Percentiles rank a stretch among this genome's conserved stretches.
phyloP scores from a whole-genome alignment of 2,113 vertebrate species.

The Trematocara unimaculatum region DNA sequence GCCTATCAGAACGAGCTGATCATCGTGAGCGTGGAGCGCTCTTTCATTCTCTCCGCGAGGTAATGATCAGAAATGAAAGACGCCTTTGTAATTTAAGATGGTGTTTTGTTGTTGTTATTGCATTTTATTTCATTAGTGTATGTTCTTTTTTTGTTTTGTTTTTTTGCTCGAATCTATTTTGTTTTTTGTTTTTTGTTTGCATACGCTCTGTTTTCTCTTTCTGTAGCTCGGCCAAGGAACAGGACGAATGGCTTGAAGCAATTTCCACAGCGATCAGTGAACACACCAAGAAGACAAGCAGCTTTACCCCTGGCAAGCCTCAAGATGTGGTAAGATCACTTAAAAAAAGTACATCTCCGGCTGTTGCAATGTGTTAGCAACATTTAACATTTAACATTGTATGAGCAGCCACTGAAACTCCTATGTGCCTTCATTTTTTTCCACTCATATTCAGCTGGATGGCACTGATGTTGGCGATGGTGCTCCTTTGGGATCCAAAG shows the following conservation, averaged over 20 bases:
- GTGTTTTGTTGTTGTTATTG: not conserved
- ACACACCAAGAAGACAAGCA: slow-evolving; percentile 89
- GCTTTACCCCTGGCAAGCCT: slow-evolving; percentile 83
- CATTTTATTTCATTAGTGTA: not conserved
- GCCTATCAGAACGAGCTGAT: slow-evolving; percentile 95
- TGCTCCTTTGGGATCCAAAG: slow-evolving; percentile 85
- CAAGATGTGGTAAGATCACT: slow-evolving; percentile 71
- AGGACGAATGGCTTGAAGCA: slow-evolving; percentile 91
- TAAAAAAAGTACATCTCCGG: not conserved
- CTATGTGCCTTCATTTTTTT: not conserved
- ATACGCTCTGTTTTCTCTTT: not conserved
- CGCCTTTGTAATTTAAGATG: not conserved
- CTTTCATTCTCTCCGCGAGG: slow-evolving; percentile 96
- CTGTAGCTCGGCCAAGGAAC: slow-evolving; percentile 85
- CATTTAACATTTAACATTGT: not conserved
- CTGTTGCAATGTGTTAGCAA: not conserved
- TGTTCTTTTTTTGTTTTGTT: not conserved
- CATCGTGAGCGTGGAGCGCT: slow-evolving; percentile 96
- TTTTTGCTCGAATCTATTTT: not conserved
- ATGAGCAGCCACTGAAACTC: not conserved
- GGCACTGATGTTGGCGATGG: slow-evolving; percentile 51
- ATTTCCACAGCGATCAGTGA: slow-evolving; percentile 89
- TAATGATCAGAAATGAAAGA: slow-evolving; percentile 47
- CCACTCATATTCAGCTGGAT: slow-evolving; percentile 61
- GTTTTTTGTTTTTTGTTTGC: not conserved